These are phyloP conservation scores for Passer montanus DNA, from an alignment of 2,113 vertebrate species.

Conservation along the genomic window DNA sequence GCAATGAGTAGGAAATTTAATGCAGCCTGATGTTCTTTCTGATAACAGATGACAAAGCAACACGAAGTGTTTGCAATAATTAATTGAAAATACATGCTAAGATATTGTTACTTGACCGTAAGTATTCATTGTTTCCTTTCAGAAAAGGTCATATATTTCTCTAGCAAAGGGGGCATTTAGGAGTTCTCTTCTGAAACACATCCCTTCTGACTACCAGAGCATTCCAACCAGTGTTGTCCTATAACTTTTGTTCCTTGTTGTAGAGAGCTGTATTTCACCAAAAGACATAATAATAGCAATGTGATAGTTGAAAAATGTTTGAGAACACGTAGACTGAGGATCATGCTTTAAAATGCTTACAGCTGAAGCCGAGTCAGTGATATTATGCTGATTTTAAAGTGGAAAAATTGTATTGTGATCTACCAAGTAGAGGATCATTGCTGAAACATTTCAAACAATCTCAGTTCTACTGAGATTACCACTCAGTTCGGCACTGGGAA, in stretches of 20 bases:
- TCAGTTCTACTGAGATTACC: background rate
- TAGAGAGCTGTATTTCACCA: background rate
- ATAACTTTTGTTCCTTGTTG: background rate
- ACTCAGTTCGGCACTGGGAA: background rate
- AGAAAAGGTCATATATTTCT: background rate
- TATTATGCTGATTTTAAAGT: background rate
- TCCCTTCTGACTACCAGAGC: background rate
- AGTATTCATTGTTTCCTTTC: background rate
- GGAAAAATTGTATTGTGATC: background rate
- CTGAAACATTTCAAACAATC: background rate
- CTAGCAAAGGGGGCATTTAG: background rate
- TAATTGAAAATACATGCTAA: conserved; percentile 11
- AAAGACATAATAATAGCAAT: background rate
- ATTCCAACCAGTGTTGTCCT: background rate
- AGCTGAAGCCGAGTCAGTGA: background rate
- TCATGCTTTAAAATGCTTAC: background rate
- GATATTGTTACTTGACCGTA: background rate
- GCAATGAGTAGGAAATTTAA: background rate
- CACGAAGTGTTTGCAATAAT: background rate
- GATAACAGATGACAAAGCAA: conserved; percentile 5
- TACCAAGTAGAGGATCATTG: background rate
- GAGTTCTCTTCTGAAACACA: background rate
- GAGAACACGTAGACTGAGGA: background rate
- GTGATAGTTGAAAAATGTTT: background rate
- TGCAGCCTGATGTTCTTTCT: background rate